These are phyloP conservation scores for Lepidocyrtinus sp. DNA, from an alignment of 2,888 invertebrate genomes.

Conservation along the genomic window DNA sequence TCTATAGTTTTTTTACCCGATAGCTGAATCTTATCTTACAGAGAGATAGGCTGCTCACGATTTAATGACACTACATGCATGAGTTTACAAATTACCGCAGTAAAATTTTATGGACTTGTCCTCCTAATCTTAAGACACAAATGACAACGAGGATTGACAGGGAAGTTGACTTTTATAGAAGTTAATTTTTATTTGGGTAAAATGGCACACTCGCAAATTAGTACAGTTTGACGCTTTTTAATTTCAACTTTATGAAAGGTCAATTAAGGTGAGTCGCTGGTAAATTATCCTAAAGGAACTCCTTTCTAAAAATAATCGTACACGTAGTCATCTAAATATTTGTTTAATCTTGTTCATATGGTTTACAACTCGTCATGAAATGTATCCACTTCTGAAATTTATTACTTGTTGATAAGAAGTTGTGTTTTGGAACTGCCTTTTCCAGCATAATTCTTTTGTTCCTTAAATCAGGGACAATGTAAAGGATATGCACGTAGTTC, in stretches of 20 bases:
- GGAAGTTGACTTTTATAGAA: neutral
- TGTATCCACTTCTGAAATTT: conserved; percentile 20
- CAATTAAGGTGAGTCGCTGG: too few relatives aligned
- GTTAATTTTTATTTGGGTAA: too few relatives aligned
- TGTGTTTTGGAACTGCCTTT: conserved; percentile 48
- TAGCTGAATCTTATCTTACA: neutral
- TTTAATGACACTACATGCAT: conserved; percentile 26
- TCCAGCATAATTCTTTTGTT: conserved; percentile 23
- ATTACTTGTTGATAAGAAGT: conserved; percentile 51
- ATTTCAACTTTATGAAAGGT: too few relatives aligned
- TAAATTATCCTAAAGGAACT: too few relatives aligned
- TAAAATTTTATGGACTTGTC: conserved; percentile 47
- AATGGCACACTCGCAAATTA: too few relatives aligned
- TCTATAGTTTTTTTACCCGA: neutral
- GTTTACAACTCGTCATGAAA: too few relatives aligned
- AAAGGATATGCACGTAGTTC: neutral
- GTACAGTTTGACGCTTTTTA: too few relatives aligned
- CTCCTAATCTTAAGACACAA: conserved; percentile 33
- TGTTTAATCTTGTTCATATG: neutral
- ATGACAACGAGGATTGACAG: neutral
- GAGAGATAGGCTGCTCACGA: neutral
- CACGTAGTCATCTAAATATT: neutral
- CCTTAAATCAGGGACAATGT: conserved; percentile 35
- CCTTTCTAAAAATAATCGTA: too few relatives aligned
- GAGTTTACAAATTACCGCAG: conserved; percentile 38